These are phyloP conservation scores for Girardinichthys multiradiatus DNA, from an alignment of 2,113 vertebrate genomes.

Conservation along the genomic window DNA sequence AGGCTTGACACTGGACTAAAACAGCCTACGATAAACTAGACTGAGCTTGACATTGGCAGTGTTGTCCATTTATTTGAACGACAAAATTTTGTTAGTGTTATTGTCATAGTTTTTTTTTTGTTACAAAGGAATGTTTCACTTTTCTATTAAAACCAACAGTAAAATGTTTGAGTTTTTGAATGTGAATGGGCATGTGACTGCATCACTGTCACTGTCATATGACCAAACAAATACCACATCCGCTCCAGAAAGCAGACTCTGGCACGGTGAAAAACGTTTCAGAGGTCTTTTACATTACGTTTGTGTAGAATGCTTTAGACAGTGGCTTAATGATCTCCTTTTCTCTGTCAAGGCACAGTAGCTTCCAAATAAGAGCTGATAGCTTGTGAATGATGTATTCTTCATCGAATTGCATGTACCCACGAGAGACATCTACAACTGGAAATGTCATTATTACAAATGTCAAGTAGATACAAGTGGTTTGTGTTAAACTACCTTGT, in stretches of 20 bases:
- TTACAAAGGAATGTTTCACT: too few relatives aligned
- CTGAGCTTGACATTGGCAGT: slow-evolving; percentile 1
- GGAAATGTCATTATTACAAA: background rate
- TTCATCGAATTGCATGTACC: background rate
- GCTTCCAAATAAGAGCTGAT: background rate
- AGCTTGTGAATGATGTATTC: background rate
- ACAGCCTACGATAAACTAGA: slow-evolving; percentile 31
- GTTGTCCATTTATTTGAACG: slow-evolving; percentile 4
- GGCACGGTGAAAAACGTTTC: too few relatives aligned
- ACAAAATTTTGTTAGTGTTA: background rate
- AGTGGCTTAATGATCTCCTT: background rate
- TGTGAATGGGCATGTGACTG: background rate
- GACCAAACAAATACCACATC: too few relatives aligned
- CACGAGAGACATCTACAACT: background rate
- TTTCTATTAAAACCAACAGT: background rate
- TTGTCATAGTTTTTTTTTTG: background rate
- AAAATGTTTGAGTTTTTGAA: background rate
- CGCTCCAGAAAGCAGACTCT: too few relatives aligned
- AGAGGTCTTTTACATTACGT: background rate
- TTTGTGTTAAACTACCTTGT: background rate
- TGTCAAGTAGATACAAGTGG: background rate
- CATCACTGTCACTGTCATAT: too few relatives aligned
- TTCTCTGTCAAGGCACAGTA: background rate
- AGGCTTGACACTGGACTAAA: slow-evolving; percentile 50
- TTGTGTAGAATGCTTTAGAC: background rate